Percentiles rank a stretch among this genome's conserved stretches.
Conservation (phyloP, 2,888 invertebrate genomes). For the Luperina nickerlii region DNA sequence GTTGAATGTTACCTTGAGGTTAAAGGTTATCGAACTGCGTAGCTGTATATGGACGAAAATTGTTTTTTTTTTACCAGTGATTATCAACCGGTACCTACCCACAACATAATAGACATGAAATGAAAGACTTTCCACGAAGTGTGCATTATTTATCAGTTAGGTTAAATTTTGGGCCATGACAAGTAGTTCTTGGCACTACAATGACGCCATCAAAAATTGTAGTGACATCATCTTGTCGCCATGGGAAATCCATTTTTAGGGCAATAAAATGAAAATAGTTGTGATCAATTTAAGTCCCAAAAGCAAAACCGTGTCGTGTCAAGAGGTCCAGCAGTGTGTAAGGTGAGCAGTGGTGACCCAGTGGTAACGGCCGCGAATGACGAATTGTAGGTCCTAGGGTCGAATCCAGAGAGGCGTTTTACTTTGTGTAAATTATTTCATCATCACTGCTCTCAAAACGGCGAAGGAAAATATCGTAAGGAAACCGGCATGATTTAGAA, state of each 20-base stretch:
- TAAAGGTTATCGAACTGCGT: constrained; percentile 49
- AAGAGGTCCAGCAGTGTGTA: background rate
- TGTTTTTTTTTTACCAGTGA: constrained; percentile 28
- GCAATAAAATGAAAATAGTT: constrained; percentile 14
- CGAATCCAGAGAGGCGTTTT: background rate
- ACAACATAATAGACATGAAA: constrained; percentile 29
- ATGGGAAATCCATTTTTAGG: constrained; percentile 30
- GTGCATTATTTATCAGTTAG: constrained; percentile 44
- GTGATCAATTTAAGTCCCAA: constrained; percentile 8
- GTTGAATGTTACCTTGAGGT: constrained; percentile 19
- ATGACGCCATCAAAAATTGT: constrained; percentile 33
- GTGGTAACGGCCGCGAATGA: background rate
- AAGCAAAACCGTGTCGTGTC: background rate
- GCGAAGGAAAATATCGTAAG: background rate
- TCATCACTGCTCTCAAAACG: no score
- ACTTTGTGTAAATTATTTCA: no score
- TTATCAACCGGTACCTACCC: constrained; percentile 8
- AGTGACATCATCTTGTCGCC: constrained; percentile 40
- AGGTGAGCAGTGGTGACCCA: background rate
- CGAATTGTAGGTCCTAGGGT: background rate
- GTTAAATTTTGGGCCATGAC: constrained; percentile 12
- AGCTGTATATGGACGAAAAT: constrained; percentile 10
- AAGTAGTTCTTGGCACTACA: constrained; percentile 18
- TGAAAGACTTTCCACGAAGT: constrained; percentile 47
- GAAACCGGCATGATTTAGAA: background rate